phyloP scores from a whole-genome alignment of 2,797 vertebrate species.

The Miichthys miiuy region DNA sequence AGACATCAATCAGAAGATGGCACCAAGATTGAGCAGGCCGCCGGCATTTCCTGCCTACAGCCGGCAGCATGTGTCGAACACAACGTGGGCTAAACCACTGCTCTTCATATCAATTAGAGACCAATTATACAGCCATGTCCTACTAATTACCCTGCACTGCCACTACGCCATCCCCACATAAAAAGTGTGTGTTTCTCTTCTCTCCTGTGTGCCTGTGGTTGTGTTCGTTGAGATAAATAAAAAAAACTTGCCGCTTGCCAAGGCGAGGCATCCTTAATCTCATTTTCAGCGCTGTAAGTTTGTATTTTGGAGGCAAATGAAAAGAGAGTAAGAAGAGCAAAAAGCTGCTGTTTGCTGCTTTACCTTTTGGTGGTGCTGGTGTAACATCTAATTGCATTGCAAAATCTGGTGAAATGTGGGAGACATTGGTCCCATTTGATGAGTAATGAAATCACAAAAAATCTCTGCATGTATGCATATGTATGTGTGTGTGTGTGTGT shows the following conservation, averaged over 20 bases:
- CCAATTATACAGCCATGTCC: conserved; percentile 80
- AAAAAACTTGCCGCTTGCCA: conserved; percentile 72
- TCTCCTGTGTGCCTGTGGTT: conserved; percentile 37
- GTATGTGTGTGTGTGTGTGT: conserved; percentile 25
- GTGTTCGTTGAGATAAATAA: conserved; percentile 77
- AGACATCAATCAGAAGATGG: conserved; percentile 77
- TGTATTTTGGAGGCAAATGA: conserved; percentile 33
- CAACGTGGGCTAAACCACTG: conserved; percentile 57
- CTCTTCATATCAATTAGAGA: conserved; percentile 80
- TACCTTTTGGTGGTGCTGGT: conserved; percentile 85
- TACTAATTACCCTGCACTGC: conserved; percentile 74
- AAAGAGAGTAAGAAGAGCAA: neutral
- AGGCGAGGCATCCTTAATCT: conserved; percentile 73
- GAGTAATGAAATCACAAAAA: conserved; percentile 70
- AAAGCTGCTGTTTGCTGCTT: conserved; percentile 56
- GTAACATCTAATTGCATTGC: conserved; percentile 64
- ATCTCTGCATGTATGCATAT: conserved; percentile 50
- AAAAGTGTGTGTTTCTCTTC: conserved; percentile 39
- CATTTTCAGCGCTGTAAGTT: conserved; percentile 66
- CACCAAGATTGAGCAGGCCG: conserved; percentile 58
- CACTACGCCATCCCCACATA: conserved; percentile 45
- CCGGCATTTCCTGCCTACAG: conserved; percentile 43
- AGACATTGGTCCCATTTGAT: conserved; percentile 71
- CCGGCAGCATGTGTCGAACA: conserved; percentile 63
- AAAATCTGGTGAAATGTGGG: conserved; percentile 37